Base-by-base conservation (phyloP, 1,140 invertebrate genomes). In the Drosophila equinoxialis region DNA sequence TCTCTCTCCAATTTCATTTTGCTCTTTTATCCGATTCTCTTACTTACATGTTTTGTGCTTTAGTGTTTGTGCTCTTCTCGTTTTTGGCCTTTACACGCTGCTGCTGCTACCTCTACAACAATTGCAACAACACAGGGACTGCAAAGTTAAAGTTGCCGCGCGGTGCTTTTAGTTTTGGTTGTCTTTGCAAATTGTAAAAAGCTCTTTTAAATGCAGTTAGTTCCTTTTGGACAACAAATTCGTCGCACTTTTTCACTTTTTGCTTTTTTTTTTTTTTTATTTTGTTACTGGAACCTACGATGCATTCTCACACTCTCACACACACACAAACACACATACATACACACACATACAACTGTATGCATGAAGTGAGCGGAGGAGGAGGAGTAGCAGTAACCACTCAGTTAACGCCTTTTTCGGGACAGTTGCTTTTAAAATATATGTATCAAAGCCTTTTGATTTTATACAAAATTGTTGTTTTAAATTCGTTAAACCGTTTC, bases 111-210 rank as follows among this genome's bases (percentile, higher is more conserved):
- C 39, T 65, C 39, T 65, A 81, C 66, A 77, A 78, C 67, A 68
- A 68, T 75, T 69, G 57, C 66, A 65, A 68, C 65, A 74, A 48
- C 75, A 70, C 76, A 58, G 60, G 45, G 76, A 65, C 62, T 63
- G 70, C 62, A 55, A 59, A 58, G 41, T 69, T 58, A 35, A 79
- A 63, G 64, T 74, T 83, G 65, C 69, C 74, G 69, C 74, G 77
- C 69, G 68, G 64, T 37, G n/a, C 45, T 48, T 48, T 48, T 20
- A 48, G 45, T 48, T 48, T 48, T 48, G 14, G 45, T 48, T 48
- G 45, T 48, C 45, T 48, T 48, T 48, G 68, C 65, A 75, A 66
- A 48, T 61, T 62, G 65, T 79, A 54, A 35, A 76, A 70, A 68
- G 60, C 66, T 69, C 30, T 37, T 59, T 6, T 33, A 59, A 59